phyloP scores from a whole-genome alignment of 2,113 vertebrate genomes.

The Phasianus colchicus region DNA sequence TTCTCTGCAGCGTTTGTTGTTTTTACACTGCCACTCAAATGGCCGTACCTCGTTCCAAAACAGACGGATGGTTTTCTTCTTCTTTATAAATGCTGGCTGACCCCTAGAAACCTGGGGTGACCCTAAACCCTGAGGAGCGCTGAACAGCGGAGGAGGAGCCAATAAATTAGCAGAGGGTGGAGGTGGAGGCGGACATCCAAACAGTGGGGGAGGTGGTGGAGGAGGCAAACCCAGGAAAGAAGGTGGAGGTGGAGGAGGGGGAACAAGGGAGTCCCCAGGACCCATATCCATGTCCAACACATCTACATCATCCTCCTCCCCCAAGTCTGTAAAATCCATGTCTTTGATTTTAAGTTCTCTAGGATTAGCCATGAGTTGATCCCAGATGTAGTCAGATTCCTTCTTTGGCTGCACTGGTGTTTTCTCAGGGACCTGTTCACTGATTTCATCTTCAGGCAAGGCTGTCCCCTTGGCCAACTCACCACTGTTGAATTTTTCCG shows the following conservation, averaged over 20 bases:
- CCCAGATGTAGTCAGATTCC: conserved; percentile 98
- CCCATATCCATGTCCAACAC: conserved; percentile 88
- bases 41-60: conserved; percentile 98
- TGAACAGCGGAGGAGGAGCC: conserved; percentile 82
- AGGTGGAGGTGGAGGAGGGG: conserved; percentile 84
- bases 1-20: conserved; percentile 89
- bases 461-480: conserved; percentile 85
- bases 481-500: conserved; percentile 88
- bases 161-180: conserved; percentile 86
- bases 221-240: conserved; percentile 81
- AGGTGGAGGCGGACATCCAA: conserved; percentile 83
- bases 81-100: conserved; percentile 91
- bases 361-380: conserved; percentile 94
- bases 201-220: conserved; percentile 82
- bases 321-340: conserved; percentile 97
- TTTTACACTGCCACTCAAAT: conserved; percentile 91
- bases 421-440: conserved; percentile 79
- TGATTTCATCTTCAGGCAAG: conserved; percentile 78
- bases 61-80: conserved; percentile 98
- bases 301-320: conserved; percentile 92
- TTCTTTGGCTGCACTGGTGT: conserved; percentile 75
- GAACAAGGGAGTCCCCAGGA: conserved; percentile 81
- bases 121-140: conserved; percentile 80
- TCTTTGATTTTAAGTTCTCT: conserved; percentile 96
- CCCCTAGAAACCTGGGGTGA: conserved; percentile 88